Evolutionary conservation across 1,140 invertebrate species (phyloP).

Genomic region (Scylla paramamosain): DNA sequence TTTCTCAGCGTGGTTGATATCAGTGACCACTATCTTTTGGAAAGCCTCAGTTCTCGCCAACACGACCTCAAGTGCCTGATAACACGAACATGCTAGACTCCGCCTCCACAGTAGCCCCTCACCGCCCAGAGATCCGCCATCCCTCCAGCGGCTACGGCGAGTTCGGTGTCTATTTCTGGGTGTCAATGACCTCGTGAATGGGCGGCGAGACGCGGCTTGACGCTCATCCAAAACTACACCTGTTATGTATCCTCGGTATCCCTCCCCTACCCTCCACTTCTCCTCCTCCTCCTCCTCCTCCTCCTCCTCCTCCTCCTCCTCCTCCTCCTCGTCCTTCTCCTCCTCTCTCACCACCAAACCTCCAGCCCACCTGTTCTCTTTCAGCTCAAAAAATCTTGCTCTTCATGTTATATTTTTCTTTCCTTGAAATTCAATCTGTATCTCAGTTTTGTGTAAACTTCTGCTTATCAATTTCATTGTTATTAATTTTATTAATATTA

Average conservation of each 20-base stretch:
- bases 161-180: background rate
- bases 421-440: too few species aligned
- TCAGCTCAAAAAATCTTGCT: too few species aligned
- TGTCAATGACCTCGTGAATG: background rate
- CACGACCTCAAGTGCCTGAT: slow-evolving; percentile 47
- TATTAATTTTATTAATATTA: too few species aligned
- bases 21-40: slow-evolving; percentile 56
- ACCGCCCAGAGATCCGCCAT: background rate
- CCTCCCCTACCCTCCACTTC: background rate
- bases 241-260: too few species aligned
- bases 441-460: too few species aligned
- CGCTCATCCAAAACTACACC: background rate
- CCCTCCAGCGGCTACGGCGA: background rate
- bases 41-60: slow-evolving; percentile 25
- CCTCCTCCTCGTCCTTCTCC: too few species aligned
- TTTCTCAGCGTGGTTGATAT: slow-evolving; percentile 39
- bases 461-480: too few species aligned
- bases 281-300: background rate
- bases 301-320: too few species aligned
- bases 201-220: background rate
- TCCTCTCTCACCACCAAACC: too few species aligned
- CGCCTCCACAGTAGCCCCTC: background rate
- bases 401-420: too few species aligned
- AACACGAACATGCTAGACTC: background rate
- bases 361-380: too few species aligned